phyloP scores from a whole-genome alignment of 1,140 invertebrate genomes.

The Drosophila setifemur region DNA sequence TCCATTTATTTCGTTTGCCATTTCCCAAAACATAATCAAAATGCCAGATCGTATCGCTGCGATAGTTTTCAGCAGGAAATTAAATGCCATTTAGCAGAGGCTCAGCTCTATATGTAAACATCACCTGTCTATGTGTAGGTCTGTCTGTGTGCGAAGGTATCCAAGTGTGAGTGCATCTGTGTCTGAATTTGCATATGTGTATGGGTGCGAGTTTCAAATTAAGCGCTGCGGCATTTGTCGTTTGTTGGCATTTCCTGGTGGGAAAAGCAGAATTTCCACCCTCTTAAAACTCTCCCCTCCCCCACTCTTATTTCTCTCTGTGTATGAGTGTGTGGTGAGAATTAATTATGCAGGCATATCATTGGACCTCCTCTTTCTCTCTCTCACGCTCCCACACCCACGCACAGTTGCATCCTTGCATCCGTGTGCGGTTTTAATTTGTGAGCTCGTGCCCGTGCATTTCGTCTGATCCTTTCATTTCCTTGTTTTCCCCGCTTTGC shows the following conservation, averaged over 20 bases:
- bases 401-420: conserved; percentile 24
- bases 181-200: conserved; percentile 2
- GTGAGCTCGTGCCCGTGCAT: conserved; percentile 39
- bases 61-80: conserved; percentile 67
- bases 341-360: conserved; percentile 80
- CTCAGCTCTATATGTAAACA: conserved; percentile 55
- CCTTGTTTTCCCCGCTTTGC: conserved; percentile 31
- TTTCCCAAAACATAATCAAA: neutral
- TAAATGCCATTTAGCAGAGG: conserved; percentile 67
- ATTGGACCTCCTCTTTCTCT: conserved; percentile 50
- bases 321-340: conserved; percentile 30
- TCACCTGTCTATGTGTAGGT: conserved; percentile 18
- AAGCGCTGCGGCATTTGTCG: conserved; percentile 63
- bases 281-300: conserved; percentile 34
- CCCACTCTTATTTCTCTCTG: neutral
- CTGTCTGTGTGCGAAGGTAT: conserved; percentile 2
- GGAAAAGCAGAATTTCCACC: conserved; percentile 20
- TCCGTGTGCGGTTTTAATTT: conserved; percentile 75
- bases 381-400: neutral
- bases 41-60: conserved; percentile 3
- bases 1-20: neutral
- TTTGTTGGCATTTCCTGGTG: conserved; percentile 65
- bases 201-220: conserved; percentile 51
- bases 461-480: conserved; percentile 53
- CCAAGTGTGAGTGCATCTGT: neutral